phyloP scores from a whole-genome alignment of 1,140 invertebrate genomes.

The Saxidomus purpurata region DNA sequence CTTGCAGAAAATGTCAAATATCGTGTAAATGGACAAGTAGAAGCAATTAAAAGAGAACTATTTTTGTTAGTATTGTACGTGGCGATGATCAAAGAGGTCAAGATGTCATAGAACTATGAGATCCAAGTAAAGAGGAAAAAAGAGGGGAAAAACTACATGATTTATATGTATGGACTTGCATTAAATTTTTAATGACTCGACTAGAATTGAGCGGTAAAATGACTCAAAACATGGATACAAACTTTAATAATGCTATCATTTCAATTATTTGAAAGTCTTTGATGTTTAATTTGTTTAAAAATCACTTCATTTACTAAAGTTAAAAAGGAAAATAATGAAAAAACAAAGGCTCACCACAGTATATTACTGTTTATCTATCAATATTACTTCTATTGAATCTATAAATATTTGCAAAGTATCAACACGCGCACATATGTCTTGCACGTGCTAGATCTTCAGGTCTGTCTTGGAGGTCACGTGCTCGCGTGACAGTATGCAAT shows the following conservation, averaged over 20 bases:
- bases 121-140: too few species aligned
- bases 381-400: not conserved
- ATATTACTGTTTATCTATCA: not conserved
- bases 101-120: not conserved
- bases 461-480: not conserved
- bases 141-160: too few species aligned
- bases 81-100: not conserved
- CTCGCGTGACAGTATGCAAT: too few species aligned
- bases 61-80: not conserved
- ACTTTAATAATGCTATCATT: too few species aligned
- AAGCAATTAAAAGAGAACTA: slow-evolving; percentile 7
- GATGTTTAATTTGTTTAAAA: too few species aligned
- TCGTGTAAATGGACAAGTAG: slow-evolving; percentile 28
- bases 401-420: not conserved
- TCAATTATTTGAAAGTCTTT: too few species aligned
- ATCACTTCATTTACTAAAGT: not conserved
- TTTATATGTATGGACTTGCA: too few species aligned
- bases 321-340: not conserved
- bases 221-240: too few species aligned
- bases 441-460: not conserved
- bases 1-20: slow-evolving; percentile 41
- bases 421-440: not conserved
- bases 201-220: too few species aligned
- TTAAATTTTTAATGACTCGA: too few species aligned
- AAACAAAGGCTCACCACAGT: not conserved